Percentiles rank a stretch among this genome's conserved stretches.
Conservation (phyloP, 2,797 vertebrate genomes). For the Alauda arvensis region DNA sequence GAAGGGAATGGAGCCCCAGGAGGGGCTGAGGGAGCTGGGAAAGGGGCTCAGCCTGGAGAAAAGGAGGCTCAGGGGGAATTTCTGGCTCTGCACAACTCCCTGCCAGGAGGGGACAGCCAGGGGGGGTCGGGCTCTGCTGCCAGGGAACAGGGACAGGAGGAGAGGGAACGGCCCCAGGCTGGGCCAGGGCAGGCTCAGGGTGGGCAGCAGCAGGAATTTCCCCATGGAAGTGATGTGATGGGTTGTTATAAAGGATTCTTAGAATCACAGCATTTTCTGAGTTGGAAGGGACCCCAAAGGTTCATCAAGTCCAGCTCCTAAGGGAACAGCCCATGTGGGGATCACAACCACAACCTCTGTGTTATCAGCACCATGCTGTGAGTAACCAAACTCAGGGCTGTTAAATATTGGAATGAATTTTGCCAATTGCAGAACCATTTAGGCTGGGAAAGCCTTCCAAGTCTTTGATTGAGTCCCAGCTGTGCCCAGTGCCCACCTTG, state of each 20-base stretch:
- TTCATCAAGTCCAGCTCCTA: accelerated
- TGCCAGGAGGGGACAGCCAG: background rate
- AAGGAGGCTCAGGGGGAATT: background rate
- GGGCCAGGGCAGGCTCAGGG: background rate
- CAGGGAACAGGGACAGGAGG: background rate
- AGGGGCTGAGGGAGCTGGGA: background rate
- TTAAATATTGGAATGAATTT: background rate
- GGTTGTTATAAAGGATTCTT: background rate
- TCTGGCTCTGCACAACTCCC: background rate
- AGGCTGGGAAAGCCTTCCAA: accelerated
- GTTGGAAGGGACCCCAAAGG: background rate
- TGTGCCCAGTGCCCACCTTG: background rate
- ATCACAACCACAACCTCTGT: background rate
- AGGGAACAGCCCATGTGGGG: too few species aligned
- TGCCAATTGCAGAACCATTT: accelerated
- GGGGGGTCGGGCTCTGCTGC: background rate
- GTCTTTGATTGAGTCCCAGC: accelerated
- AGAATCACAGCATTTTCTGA: background rate
- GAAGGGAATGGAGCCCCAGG: background rate
- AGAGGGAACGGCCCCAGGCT: background rate
- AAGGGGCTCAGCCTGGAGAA: background rate
- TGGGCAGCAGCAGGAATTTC: background rate
- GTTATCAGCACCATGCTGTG: background rate
- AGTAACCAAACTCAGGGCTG: too few species aligned
- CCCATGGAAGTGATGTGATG: background rate